Conservation (phyloP, 2,797 vertebrate species). For the Sarcophilus harrisii region DNA sequence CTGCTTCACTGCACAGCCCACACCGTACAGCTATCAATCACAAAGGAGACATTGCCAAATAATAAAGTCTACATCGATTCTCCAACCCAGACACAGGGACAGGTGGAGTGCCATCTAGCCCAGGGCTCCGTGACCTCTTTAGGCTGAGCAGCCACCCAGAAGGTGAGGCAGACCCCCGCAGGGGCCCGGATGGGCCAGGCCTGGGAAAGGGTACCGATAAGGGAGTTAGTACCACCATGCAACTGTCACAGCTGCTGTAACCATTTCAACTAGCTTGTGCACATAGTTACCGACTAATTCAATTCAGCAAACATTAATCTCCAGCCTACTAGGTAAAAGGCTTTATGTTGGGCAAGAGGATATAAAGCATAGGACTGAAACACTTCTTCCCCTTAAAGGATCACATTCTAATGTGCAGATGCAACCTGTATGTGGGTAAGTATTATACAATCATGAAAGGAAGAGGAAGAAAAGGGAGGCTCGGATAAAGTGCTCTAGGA, state of each 20-base stretch:
- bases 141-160: not conserved
- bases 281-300: not conserved
- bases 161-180: not conserved
- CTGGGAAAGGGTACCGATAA: not conserved
- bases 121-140: not conserved
- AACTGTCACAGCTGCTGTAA: not conserved
- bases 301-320: not conserved
- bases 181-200: not conserved
- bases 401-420: not conserved
- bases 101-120: not conserved
- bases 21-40: not conserved
- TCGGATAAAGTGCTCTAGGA: not conserved
- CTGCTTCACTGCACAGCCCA: not conserved
- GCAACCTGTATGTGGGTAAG: not conserved
- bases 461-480: not conserved
- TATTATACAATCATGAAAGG: not conserved
- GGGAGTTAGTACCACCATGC: not conserved
- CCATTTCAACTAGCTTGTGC: not conserved
- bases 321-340: not conserved
- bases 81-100: not conserved
- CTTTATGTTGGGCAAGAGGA: not conserved
- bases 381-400: not conserved
- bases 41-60: constrained; percentile 3
- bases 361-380: not conserved
- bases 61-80: not conserved